A percentile compares a stretch with the other conserved stretches of the same genome.
Conservation (phyloP, 2,888 invertebrate species). For the Drosophila setosimentum region DNA sequence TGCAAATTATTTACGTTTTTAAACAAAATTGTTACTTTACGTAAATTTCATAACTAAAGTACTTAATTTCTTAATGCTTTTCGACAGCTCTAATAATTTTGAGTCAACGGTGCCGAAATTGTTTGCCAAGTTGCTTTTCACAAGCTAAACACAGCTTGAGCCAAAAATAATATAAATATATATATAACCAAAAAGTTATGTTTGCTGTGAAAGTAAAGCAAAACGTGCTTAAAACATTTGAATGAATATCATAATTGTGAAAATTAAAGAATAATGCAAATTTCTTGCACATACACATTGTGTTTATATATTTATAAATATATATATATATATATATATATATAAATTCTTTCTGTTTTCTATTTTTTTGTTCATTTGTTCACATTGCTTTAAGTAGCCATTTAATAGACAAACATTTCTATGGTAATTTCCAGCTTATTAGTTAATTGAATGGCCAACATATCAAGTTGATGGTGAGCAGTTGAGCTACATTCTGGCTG, state of each 20-base stretch:
- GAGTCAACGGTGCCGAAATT: neutral
- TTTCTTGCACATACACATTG: neutral
- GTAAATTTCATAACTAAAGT: conserved; percentile 53
- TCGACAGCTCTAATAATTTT: neutral
- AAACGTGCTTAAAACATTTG: neutral
- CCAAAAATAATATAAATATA: neutral
- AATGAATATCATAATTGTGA: neutral
- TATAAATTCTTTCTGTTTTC: too few species aligned
- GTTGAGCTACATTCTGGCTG: neutral
- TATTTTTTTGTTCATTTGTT: too few species aligned
- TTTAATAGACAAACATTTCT: neutral
- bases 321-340: too few species aligned
- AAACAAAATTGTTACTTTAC: conserved; percentile 37
- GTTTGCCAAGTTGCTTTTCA: neutral
- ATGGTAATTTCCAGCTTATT: neutral
- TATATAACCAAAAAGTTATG: neutral
- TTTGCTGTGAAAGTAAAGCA: neutral
- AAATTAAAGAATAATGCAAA: neutral
- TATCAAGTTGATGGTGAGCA: neutral
- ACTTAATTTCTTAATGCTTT: neutral
- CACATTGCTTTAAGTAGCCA: too few species aligned
- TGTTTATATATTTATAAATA: too few species aligned
- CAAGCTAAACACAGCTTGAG: neutral
- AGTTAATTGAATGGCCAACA: neutral
- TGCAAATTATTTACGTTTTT: conserved; percentile 52